These are phyloP conservation scores for Myotis daubentonii DNA, from an alignment of 2,797 vertebrate species.

Conservation along the genomic window DNA sequence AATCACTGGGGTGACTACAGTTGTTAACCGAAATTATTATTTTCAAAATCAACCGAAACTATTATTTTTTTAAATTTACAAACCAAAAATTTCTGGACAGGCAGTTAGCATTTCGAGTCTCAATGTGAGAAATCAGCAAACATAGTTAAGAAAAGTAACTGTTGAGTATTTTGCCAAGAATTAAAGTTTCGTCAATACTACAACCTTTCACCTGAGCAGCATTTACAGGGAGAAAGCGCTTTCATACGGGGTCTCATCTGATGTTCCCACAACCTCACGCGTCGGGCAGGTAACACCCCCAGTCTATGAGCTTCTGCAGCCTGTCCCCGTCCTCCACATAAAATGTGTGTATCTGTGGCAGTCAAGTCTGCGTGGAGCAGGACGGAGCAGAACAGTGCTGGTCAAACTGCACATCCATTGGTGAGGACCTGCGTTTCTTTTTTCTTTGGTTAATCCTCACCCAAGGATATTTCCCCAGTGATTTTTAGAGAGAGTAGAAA, in stretches of 20 bases:
- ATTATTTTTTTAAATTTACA: neutral
- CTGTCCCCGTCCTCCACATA: no score
- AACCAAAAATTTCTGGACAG: neutral
- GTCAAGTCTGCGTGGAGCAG: neutral
- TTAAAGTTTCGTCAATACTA: neutral
- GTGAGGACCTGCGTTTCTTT: neutral
- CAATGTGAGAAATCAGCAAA: neutral
- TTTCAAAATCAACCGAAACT: neutral
- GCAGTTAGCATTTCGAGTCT: neutral
- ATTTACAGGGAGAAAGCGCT: neutral
- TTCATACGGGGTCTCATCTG: neutral
- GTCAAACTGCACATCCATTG: neutral
- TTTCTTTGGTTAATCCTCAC: no score
- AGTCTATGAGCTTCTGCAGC: neutral
- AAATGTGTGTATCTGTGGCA: neutral
- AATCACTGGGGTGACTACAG: neutral
- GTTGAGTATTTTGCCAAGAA: neutral
- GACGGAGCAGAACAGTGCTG: accelerated
- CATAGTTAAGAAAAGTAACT: neutral
- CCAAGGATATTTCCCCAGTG: no score
- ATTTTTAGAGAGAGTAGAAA: no score
- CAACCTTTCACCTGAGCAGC: neutral
- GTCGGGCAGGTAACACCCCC: accelerated
- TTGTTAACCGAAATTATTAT: neutral
- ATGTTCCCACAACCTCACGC: neutral